Conservation (phyloP, 1,140 invertebrate species). For the Pseudomyrmex dendroicus region DNA sequence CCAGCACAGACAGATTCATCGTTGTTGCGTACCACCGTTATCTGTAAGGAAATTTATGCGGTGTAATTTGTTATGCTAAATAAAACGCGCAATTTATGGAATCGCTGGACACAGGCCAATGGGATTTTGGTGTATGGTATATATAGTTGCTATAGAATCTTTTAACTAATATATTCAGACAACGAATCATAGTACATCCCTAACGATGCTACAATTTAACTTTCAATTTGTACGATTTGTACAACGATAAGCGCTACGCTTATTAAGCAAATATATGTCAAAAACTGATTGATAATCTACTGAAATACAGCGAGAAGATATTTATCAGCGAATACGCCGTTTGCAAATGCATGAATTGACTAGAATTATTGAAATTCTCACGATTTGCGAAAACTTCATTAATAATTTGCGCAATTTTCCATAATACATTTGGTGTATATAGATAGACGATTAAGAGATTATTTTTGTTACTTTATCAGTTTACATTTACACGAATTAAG, state of each 20-base stretch:
- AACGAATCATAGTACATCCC: background rate
- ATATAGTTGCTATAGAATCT: constrained; percentile 13
- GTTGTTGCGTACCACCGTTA: background rate
- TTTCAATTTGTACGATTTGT: background rate
- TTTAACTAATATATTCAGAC: constrained; percentile 43
- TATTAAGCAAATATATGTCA: constrained; percentile 11
- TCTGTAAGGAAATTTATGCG: constrained; percentile 51
- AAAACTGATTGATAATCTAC: constrained; percentile 25
- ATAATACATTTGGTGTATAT: background rate
- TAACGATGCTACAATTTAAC: constrained; percentile 29
- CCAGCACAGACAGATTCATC: background rate
- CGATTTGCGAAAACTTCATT: background rate
- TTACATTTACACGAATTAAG: no score
- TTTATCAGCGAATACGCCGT: background rate
- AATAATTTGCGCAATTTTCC: background rate
- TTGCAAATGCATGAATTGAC: constrained; percentile 5
- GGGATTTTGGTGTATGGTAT: constrained; percentile 2
- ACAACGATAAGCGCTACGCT: constrained; percentile 12
- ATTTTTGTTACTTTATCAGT: constrained; percentile 17
- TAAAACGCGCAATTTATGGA: constrained; percentile 48
- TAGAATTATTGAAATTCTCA: background rate
- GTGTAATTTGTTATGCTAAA: constrained; percentile 57
- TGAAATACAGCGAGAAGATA: constrained; percentile 11
- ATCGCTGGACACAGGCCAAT: constrained; percentile 39
- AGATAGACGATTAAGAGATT: background rate